phyloP scores from a whole-genome alignment of 2,113 vertebrate genomes.

The Toxotes jaculatrix region DNA sequence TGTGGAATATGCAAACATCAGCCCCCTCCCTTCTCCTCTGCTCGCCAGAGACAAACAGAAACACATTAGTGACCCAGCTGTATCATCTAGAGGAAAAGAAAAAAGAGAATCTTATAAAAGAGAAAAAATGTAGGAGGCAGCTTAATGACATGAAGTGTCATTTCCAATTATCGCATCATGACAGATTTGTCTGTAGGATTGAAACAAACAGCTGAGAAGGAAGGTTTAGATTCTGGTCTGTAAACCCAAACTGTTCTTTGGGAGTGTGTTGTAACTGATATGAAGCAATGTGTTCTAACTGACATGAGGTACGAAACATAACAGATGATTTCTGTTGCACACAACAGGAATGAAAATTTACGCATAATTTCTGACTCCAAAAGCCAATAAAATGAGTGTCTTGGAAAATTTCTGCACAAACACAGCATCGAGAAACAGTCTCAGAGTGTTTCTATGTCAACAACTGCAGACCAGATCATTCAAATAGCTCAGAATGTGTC shows the following conservation, averaged over 20 bases:
- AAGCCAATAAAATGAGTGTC: conserved; percentile 8
- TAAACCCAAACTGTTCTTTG: conserved; percentile 49
- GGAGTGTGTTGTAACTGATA: conserved; percentile 50
- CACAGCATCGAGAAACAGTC: conserved; percentile 23
- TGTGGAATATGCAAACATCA: conserved; percentile 64
- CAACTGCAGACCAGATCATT: conserved; percentile 49
- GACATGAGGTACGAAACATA: conserved; percentile 39
- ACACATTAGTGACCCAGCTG: conserved; percentile 52
- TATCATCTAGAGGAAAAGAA: conserved; percentile 9
- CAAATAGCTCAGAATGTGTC: conserved; percentile 57
- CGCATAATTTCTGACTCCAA: not conserved
- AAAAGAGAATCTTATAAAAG: conserved; percentile 26
- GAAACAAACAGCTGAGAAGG: conserved; percentile 71
- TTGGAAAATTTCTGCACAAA: conserved; percentile 3
- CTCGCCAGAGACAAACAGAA: conserved; percentile 50
- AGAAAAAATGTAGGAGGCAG: conserved; percentile 37
- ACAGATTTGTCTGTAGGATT: conserved; percentile 39
- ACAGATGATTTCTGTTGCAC: conserved; percentile 12
- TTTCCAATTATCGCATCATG: conserved; percentile 52
- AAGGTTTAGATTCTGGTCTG: conserved; percentile 51
- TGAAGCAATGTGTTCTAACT: conserved; percentile 37
- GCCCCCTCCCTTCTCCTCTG: conserved; percentile 24
- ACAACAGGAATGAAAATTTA: conserved; percentile 16
- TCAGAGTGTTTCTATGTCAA: conserved; percentile 49
- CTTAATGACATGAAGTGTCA: conserved; percentile 53